Percentiles rank a stretch among this genome's conserved stretches.
These are phyloP conservation scores for Pseudomyrmex gracilis DNA, from an alignment of 1,140 invertebrate species.

Conservation along the genomic window DNA sequence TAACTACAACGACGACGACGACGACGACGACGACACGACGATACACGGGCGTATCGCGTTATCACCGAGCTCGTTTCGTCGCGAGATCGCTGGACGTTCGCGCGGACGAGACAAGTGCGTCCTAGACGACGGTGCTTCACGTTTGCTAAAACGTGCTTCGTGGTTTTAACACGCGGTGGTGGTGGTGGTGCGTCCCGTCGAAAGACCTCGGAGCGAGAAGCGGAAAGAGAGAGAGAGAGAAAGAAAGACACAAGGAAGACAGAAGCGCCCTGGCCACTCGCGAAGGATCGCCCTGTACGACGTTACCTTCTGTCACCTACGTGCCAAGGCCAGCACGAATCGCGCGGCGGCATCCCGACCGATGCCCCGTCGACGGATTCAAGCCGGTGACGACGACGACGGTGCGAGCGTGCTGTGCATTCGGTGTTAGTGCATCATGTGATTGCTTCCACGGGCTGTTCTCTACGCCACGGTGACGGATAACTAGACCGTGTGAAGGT, in stretches of 20 bases:
- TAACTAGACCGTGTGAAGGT: constrained; percentile 59
- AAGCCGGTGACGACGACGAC: constrained; percentile 4
- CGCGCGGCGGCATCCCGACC: constrained; percentile 43
- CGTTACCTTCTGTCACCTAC: constrained; percentile 46
- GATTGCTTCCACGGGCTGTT: constrained; percentile 65
- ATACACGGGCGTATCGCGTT: constrained; percentile 27
- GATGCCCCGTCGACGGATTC: constrained; percentile 48
- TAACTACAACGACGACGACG: constrained; percentile 31
- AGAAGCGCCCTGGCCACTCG: constrained; percentile 43
- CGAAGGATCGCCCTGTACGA: constrained; percentile 37
- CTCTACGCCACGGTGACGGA: constrained; percentile 62
- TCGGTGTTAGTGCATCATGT: constrained; percentile 73
- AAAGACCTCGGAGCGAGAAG: constrained; percentile 31
- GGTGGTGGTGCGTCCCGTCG: constrained; percentile 25
- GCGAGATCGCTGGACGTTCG: constrained; percentile 7
- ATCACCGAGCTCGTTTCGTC: constrained; percentile 22
- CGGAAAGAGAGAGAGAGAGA: neutral
- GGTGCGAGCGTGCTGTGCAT: constrained; percentile 27
- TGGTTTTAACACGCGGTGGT: constrained; percentile 12
- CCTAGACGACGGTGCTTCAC: neutral
- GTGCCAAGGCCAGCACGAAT: constrained; percentile 29
- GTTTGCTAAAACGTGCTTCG: neutral
- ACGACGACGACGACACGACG: neutral
- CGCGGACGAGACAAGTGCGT: constrained; percentile 14
- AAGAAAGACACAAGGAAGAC: neutral